Base-by-base conservation (phyloP, 2,888 invertebrate species). In the Steinernema scapterisci region DNA sequence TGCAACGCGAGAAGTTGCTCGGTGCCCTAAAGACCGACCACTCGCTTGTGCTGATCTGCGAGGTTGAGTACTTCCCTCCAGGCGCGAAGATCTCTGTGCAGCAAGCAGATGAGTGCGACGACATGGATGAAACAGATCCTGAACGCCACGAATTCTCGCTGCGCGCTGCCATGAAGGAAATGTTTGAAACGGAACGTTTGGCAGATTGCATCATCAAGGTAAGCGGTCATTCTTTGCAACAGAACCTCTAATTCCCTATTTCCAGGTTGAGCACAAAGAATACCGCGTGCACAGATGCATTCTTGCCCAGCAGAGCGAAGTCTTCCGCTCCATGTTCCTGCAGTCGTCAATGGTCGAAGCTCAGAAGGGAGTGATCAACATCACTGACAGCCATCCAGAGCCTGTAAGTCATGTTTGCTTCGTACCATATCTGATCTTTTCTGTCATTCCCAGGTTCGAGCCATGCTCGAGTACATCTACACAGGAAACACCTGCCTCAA, bases 401-500 rank as follows among this genome's bases (percentile, higher is more conserved):
- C 79, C 85, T 16, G 85, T 85, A 11, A 56, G 75, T 70, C 46
- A 11, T n/a, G n/a, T n/a, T n/a, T n/a, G n/a, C n/a, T n/a, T n/a
- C n/a, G n/a, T n/a, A n/a, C n/a, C n/a, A n/a, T n/a, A n/a, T n/a
- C n/a, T n/a, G n/a, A n/a, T n/a, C n/a, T n/a, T n/a, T n/a, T n/a
- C n/a, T n/a, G n/a, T n/a, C n/a, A n/a, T n/a, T n/a, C 9, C 38
- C 38, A 83, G 81, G 82, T 84, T 9, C 75, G 79, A 0, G 84
- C 82, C 0, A 84, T 86, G 85, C 78, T 86, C 9, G 83, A 86
- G 72, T 86, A 80, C 74, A 84, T 86, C 78, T 86, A 86, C 77
- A 83, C 83, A 0, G 85, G 83, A 77, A 5, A 70, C 74, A 11
- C 48, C 80, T n/a, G 81, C 81, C n/a, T 63, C 54, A 71, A 72